Base-by-base conservation (phyloP, 2,113 vertebrate genomes). In the Eira barbara region DNA sequence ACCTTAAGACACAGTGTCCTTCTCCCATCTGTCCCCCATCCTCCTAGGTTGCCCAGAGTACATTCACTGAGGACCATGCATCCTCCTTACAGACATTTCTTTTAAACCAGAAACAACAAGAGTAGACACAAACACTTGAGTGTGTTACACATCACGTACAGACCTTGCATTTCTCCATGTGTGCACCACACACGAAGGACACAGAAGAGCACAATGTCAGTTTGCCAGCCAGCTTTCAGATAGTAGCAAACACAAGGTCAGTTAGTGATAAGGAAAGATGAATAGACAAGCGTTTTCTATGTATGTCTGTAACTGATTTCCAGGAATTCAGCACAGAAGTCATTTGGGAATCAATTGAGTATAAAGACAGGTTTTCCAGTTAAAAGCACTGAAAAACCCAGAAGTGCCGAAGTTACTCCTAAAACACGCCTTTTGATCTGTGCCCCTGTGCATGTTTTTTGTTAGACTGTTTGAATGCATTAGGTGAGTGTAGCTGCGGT, bases 61-160 rank as follows among this genome's bases (percentile, higher is more conserved):
- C n/a, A 0, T 45, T 55, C 0, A 0, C 0, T 6, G 2, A 36
- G n/a, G 23, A 6, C 25, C 39, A 4, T 0, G 5, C 18, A 0
- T 45, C 45, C 55, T 61, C 2, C 0, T 5, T 29, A 9, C 3
- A 3, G n/a, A 39, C 27, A 1, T 71, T n/a, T 0, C 85, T 55
- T 52, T 29, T 31, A n/a, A 79, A 34, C 27, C 45, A 36, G 74
- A 49, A 76, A 29, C 34, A 7, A 0, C 18, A 1, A 4, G 15
- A 36, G 34, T 12, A 17, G 20, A 2, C 0, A 17, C 1, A 3
- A 39, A 29, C 25, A 2, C 27, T 0, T 11, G 55, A n/a, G 12
- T 31, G 4, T 13, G 0, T 52, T 34, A 8, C 7, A 1, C 20
- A 12, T 23, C 73, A 21, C 23, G 27, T 8, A 5, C 20, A 3